These are phyloP conservation scores for Pogonocherus hispidulus DNA, from an alignment of 2,888 invertebrate species.

Conservation along the genomic window DNA sequence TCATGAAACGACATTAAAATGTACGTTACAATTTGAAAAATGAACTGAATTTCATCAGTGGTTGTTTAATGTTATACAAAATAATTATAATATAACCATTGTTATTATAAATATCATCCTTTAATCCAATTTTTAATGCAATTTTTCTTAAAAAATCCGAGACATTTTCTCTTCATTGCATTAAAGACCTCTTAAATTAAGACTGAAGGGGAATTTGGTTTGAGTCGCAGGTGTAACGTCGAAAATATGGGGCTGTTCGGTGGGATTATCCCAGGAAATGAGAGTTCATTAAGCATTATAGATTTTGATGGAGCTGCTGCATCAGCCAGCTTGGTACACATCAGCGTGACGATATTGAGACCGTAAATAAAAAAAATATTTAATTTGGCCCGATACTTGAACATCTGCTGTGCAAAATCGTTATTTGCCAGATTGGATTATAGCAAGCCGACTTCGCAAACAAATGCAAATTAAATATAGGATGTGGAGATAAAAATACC, in stretches of 20 bases:
- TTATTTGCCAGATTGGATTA: slow-evolving; percentile 32
- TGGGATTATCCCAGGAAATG: slow-evolving; percentile 19
- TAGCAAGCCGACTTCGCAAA: slow-evolving; percentile 28
- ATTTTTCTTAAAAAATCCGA: too few species aligned
- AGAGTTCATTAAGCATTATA: slow-evolving; percentile 31
- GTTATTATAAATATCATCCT: too few species aligned
- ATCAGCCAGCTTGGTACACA: slow-evolving; percentile 24
- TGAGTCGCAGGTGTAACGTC: slow-evolving; percentile 21
- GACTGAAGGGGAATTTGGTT: not conserved
- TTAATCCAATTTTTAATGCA: too few species aligned
- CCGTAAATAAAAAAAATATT: slow-evolving; percentile 48
- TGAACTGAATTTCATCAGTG: too few species aligned
- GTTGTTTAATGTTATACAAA: too few species aligned
- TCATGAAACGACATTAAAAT: too few species aligned
- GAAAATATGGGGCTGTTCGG: slow-evolving; percentile 5
- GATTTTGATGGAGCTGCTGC: slow-evolving; percentile 29
- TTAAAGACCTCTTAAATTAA: not conserved
- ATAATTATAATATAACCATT: too few species aligned
- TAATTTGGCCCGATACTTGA: slow-evolving; percentile 43
- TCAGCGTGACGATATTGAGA: slow-evolving; percentile 37
- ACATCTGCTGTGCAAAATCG: slow-evolving; percentile 41
- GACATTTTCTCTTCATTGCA: not conserved
- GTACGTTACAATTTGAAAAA: too few species aligned
- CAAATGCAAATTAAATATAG: slow-evolving; percentile 37
- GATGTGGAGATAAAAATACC: slow-evolving; percentile 22